Percentiles rank a stretch among this genome's conserved stretches.
phyloP scores from a whole-genome alignment of 2,888 invertebrate species.

The Matsumyia berberina region DNA sequence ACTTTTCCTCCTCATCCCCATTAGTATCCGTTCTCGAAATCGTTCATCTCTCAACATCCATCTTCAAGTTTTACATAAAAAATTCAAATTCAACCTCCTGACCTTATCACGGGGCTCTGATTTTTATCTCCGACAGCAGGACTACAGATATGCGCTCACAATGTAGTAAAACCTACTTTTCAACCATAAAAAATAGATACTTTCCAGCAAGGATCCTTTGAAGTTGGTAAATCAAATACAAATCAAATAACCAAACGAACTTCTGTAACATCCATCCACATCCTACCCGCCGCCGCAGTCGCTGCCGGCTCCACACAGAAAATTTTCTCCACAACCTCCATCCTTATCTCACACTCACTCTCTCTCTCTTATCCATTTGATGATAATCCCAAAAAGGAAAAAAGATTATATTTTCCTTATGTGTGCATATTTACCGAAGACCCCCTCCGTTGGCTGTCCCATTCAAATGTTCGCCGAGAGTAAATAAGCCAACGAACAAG shows the following conservation, averaged over 20 bases:
- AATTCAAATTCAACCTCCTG: not conserved
- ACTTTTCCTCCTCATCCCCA: no score
- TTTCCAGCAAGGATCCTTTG: conserved; percentile 42
- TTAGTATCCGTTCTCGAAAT: no score
- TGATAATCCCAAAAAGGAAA: conserved; percentile 54
- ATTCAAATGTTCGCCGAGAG: conserved; percentile 35
- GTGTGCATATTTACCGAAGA: conserved; percentile 44
- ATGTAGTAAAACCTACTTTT: conserved; percentile 1
- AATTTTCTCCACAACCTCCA: conserved; percentile 2
- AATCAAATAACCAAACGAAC: conserved; percentile 64
- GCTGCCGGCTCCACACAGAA: not conserved
- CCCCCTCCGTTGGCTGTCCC: conserved; percentile 1
- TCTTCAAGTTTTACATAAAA: not conserved
- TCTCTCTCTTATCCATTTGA: no score
- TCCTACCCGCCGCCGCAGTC: conserved; percentile 8
- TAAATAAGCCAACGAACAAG: conserved; percentile 47
- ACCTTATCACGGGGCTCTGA: not conserved
- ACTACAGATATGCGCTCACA: not conserved
- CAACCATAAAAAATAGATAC: conserved; percentile 40
- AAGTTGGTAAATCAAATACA: conserved; percentile 61
- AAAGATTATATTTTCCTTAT: conserved; percentile 50
- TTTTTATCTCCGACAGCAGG: not conserved
- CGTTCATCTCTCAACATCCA: not conserved
- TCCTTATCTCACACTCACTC: not conserved
- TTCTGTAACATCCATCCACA: conserved; percentile 47